These are phyloP conservation scores for Polydrusus pterygomalis DNA, from an alignment of 2,888 invertebrate genomes.

Conservation along the genomic window DNA sequence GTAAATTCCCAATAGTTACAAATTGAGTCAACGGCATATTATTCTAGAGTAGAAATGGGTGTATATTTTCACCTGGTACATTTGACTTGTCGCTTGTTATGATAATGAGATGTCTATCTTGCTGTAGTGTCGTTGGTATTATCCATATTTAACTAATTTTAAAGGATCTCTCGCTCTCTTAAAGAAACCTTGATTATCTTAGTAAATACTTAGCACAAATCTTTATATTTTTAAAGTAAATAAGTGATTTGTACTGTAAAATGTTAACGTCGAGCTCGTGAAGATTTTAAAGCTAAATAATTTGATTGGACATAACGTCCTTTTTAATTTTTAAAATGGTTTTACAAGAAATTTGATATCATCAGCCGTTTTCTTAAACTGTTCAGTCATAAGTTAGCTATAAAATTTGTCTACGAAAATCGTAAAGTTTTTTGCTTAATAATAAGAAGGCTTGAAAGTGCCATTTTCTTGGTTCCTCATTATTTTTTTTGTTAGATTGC, in stretches of 20 bases:
- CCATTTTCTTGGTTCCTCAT: conserved; percentile 8
- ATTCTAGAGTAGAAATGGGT: too few species aligned
- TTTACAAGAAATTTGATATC: too few species aligned
- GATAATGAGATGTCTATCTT: too few species aligned
- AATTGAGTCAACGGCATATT: too few species aligned
- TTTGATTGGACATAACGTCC: too few species aligned
- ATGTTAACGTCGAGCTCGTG: background rate
- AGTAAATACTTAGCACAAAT: conserved; percentile 8
- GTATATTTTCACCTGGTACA: too few species aligned
- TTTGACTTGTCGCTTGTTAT: too few species aligned
- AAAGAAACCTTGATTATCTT: conserved; percentile 4
- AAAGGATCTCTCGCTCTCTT: conserved; percentile 17
- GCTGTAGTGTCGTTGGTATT: too few species aligned
- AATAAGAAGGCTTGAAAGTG: background rate
- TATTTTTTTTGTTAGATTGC: conserved; percentile 7
- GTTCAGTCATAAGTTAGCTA: background rate
- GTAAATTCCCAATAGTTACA: too few species aligned
- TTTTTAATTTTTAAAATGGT: too few species aligned
- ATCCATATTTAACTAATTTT: conserved; percentile 21
- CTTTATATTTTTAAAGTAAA: conserved; percentile 9
- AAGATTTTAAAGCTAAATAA: background rate
- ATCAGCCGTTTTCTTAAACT: too few species aligned
- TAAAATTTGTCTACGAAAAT: too few species aligned
- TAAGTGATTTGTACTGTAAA: background rate
- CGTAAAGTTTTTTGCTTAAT: conserved; percentile 1